These are phyloP conservation scores for Eulacestoma nigropectus DNA, from an alignment of 2,113 vertebrate species.

Conservation along the genomic window DNA sequence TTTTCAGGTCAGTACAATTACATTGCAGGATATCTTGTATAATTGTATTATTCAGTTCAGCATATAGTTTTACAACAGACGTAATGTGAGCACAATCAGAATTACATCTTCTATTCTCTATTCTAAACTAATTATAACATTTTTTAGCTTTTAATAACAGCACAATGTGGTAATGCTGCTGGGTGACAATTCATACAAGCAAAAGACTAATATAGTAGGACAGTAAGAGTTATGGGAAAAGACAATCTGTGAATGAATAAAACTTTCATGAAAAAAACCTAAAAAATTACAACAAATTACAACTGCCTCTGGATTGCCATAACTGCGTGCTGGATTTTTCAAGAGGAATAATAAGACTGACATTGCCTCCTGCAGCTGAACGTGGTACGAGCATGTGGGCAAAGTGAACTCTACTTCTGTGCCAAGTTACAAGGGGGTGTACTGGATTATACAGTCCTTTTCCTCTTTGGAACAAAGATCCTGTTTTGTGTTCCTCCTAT, in stretches of 20 bases:
- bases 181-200: background rate
- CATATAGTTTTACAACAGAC: background rate
- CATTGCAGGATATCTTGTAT: slow-evolving; percentile 15
- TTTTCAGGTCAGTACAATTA: slow-evolving; percentile 37
- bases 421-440: background rate
- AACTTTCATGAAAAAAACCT: background rate
- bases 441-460: background rate
- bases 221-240: background rate
- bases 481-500: background rate
- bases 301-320: background rate
- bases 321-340: background rate
- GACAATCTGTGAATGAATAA: background rate
- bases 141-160: slow-evolving; percentile 15
- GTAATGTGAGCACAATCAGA: background rate
- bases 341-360: background rate
- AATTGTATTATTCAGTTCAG: slow-evolving; percentile 44
- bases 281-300: background rate
- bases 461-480: background rate
- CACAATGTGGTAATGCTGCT: background rate
- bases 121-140: slow-evolving; percentile 21
- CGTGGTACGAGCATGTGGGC: accelerated
- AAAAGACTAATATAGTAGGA: background rate
- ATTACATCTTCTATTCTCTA: background rate
- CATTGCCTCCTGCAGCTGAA: background rate
- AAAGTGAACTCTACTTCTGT: background rate